These are phyloP conservation scores for Desmophyllum pertusum DNA, from an alignment of 92 coral and sea anemone genomes.

Conservation along the genomic window DNA sequence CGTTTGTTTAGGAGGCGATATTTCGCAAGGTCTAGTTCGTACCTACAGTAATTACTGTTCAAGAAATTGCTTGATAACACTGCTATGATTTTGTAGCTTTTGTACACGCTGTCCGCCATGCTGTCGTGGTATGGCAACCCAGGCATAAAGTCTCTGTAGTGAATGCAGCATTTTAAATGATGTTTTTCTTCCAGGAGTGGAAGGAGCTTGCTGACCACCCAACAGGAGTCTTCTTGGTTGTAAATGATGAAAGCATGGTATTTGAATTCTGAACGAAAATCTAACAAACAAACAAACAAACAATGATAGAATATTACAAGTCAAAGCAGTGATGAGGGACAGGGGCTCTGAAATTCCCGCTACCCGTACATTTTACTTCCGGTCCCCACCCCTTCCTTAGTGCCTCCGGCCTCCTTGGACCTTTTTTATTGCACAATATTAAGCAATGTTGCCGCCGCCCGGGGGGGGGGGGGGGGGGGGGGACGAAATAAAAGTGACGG, in stretches of 20 bases:
- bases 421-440: too few species aligned
- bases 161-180: conserved; percentile 28
- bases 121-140: conserved; percentile 7
- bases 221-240: not conserved
- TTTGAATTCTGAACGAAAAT: not conserved
- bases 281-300: too few species aligned
- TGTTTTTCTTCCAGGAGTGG: conserved; percentile 14
- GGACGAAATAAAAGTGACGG: too few species aligned
- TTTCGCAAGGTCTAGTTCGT: conserved; percentile 31
- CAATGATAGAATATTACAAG: too few species aligned
- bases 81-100: conserved; percentile 30
- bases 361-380: too few species aligned
- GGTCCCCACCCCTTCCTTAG: too few species aligned
- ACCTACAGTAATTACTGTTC: conserved; percentile 1
- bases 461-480: too few species aligned
- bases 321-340: too few species aligned
- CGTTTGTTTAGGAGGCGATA: not conserved
- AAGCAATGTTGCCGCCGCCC: too few species aligned
- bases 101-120: conserved; percentile 24
- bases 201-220: not conserved
- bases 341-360: too few species aligned
- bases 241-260: conserved; percentile 32
- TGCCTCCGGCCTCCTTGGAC: too few species aligned
- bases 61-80: conserved; percentile 24
- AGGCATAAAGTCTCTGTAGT: conserved; percentile 28